Evolutionary conservation across 37 sponge, comb jelly and placozoan species (phyloP).

Genomic region (Hexactinellida sp.): DNA sequence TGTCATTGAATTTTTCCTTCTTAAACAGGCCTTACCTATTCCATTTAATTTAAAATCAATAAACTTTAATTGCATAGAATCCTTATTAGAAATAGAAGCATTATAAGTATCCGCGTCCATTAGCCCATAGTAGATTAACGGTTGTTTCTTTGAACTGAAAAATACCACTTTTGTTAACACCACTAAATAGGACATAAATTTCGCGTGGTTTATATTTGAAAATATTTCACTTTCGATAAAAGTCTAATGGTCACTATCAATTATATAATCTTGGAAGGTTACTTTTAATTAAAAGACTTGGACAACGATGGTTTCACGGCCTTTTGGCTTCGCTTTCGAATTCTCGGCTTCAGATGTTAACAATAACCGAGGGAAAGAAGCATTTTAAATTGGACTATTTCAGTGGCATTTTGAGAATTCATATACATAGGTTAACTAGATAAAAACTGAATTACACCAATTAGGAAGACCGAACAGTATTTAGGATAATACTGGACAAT

Average conservation of each 20-base stretch:
- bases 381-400: not conserved
- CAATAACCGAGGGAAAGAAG: not conserved
- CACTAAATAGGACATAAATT: not conserved
- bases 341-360: constrained; percentile 10
- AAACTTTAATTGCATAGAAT: not conserved
- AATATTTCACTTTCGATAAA: not conserved
- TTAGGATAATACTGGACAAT: not conserved
- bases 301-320: not conserved
- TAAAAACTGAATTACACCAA: constrained; percentile 16
- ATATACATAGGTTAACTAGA: constrained; percentile 11
- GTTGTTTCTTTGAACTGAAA: not conserved
- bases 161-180: not conserved
- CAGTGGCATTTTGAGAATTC: not conserved
- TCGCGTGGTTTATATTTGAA: too few relatives aligned
- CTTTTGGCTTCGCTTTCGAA: not conserved
- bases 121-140: not conserved
- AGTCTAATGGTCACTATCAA: not conserved
- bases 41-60: not conserved
- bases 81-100: not conserved
- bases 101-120: not conserved
- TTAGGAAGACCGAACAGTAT: not conserved
- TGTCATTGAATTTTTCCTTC: not conserved
- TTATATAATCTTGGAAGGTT: not conserved
- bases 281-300: constrained; percentile 2
- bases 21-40: not conserved